These are phyloP conservation scores for Cataglyphis rosenhaueri DNA, from an alignment of 2,888 invertebrate genomes.

Conservation along the genomic window DNA sequence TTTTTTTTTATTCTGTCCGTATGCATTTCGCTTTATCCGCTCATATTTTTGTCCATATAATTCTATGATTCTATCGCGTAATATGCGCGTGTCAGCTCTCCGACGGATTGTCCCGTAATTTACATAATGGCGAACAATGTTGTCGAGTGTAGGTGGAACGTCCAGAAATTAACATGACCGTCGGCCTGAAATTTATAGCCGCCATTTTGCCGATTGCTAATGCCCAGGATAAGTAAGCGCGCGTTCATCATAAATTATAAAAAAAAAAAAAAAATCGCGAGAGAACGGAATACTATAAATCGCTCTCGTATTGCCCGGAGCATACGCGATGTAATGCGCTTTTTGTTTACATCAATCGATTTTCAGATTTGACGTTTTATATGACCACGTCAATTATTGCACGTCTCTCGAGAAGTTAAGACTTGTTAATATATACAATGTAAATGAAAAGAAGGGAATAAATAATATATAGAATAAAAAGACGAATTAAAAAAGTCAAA, in stretches of 20 bases:
- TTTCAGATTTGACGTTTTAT: background rate
- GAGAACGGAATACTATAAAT: constrained; percentile 17
- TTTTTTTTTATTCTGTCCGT: background rate
- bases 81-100: constrained; percentile 33
- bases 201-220: constrained; percentile 50
- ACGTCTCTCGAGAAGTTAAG: background rate
- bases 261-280: constrained; percentile 3
- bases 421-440: background rate
- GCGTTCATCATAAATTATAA: constrained; percentile 24
- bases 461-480: background rate
- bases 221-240: constrained; percentile 29
- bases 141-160: constrained; percentile 47
- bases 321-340: background rate
- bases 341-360: constrained; percentile 6
- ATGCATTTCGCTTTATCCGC: background rate
- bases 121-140: constrained; percentile 54
- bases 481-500: background rate
- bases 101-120: constrained; percentile 56
- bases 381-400: background rate
- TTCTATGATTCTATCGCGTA: constrained; percentile 15
- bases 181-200: constrained; percentile 49
- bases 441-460: background rate
- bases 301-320: background rate
- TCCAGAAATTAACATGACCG: constrained; percentile 47
- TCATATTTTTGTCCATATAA: background rate